Evolutionary conservation across 2,888 invertebrate species (phyloP).

Genomic region (Noctua comes): DNA sequence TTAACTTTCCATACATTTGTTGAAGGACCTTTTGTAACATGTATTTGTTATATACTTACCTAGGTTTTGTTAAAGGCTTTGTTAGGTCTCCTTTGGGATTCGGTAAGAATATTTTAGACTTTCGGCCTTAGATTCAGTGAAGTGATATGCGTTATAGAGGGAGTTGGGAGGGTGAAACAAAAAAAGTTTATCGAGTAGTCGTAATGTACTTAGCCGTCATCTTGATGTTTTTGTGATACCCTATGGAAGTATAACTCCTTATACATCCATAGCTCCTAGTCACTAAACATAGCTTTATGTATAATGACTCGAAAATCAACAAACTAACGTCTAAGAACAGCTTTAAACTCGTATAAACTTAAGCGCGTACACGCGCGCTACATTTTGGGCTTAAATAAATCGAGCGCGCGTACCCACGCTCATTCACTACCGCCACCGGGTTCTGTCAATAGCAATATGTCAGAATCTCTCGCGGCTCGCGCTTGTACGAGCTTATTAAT

Average conservation of each 20-base stretch:
- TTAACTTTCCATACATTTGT: slow-evolving; percentile 44
- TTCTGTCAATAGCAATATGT: no score
- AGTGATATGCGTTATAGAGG: slow-evolving; percentile 11
- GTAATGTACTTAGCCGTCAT: neutral
- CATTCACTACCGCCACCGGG: no score
- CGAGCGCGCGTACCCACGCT: no score
- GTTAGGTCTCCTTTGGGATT: slow-evolving; percentile 31
- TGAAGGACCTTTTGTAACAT: slow-evolving; percentile 12
- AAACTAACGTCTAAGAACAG: neutral
- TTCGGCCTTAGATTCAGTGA: slow-evolving; percentile 16
- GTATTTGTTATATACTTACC: slow-evolving; percentile 24
- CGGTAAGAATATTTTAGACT: slow-evolving; percentile 16
- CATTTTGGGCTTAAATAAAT: neutral
- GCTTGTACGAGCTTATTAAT: no score
- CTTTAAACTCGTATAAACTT: no score
- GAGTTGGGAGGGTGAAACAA: neutral
- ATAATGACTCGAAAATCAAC: neutral
- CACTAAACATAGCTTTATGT: no score
- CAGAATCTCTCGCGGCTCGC: no score
- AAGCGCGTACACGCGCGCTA: neutral
- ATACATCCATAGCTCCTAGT: no score
- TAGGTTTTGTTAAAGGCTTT: slow-evolving; percentile 38
- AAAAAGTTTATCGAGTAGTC: slow-evolving; percentile 8
- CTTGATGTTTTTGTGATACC: neutral
- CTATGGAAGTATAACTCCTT: neutral